phyloP scores from a whole-genome alignment of 2,797 vertebrate genomes.

The Brachyalestes nurse region DNA sequence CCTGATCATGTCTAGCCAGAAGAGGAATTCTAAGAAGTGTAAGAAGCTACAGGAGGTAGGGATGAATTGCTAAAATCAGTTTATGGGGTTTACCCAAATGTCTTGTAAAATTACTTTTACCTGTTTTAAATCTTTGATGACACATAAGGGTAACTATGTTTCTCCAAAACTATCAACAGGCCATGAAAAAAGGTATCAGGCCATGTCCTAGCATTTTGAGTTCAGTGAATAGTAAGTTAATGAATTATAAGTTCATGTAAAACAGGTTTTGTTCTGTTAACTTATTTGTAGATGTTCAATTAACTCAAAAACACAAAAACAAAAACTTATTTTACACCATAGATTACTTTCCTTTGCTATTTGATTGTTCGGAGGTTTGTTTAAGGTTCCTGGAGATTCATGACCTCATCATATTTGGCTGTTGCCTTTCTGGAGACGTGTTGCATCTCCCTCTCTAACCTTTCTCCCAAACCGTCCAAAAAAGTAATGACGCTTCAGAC shows the following conservation, averaged over 20 bases:
- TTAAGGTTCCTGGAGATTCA: neutral
- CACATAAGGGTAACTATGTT: neutral
- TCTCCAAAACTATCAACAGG: neutral
- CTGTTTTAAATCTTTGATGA: neutral
- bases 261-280: no score
- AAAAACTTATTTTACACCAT: no score
- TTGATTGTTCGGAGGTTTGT: neutral
- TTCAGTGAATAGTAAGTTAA: no score
- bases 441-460: constrained; percentile 21
- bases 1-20: neutral
- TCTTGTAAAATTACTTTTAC: neutral
- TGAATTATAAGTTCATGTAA: no score
- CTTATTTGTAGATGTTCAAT: no score
- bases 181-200: no score
- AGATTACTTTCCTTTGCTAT: no score
- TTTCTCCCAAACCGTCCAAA: constrained; percentile 31
- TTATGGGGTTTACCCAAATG: neutral
- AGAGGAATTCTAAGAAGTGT: neutral
- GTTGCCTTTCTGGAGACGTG: constrained; percentile 15
- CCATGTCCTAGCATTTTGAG: no score
- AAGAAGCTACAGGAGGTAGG: neutral
- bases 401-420: neutral
- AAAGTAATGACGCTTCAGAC: constrained; percentile 44
- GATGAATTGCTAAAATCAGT: neutral
- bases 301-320: no score